Evolutionary conservation across 2,113 vertebrate species (phyloP).

Genomic region (Salminus brasiliensis): DNA sequence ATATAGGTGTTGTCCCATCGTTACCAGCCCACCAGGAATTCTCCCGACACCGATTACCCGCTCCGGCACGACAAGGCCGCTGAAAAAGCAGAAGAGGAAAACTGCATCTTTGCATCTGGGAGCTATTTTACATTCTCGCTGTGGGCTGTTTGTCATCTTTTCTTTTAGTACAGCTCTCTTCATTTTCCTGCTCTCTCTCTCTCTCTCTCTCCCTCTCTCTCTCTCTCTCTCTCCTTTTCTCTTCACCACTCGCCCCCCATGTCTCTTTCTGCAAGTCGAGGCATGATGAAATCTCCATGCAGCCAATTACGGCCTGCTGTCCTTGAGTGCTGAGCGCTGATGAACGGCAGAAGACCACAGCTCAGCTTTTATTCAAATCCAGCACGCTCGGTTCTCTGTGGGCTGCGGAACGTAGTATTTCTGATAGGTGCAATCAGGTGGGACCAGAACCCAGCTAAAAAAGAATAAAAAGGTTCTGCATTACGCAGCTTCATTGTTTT

Average conservation of each 20-base stretch:
- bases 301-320: conserved; percentile 44
- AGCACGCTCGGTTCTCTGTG: not conserved
- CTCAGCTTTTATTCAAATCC: conserved; percentile 38
- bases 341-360: conserved; percentile 26
- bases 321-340: conserved; percentile 40
- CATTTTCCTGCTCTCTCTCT: not conserved
- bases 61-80: too few relatives aligned
- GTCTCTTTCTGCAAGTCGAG: conserved; percentile 21
- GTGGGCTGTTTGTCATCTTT: not conserved
- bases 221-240: not conserved
- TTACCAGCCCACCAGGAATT: not conserved
- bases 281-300: conserved; percentile 36
- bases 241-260: not conserved
- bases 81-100: not conserved
- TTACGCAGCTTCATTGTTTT: too few relatives aligned
- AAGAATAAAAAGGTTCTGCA: too few relatives aligned
- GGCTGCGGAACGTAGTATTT: not conserved
- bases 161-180: conserved; percentile 13
- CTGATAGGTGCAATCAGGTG: not conserved
- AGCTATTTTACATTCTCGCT: not conserved
- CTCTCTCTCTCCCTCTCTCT: not conserved
- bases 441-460: too few relatives aligned
- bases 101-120: too few relatives aligned
- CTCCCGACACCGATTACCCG: not conserved
- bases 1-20: not conserved